phyloP scores from a whole-genome alignment of 1,140 invertebrate species.

The Olivierus martensii region DNA sequence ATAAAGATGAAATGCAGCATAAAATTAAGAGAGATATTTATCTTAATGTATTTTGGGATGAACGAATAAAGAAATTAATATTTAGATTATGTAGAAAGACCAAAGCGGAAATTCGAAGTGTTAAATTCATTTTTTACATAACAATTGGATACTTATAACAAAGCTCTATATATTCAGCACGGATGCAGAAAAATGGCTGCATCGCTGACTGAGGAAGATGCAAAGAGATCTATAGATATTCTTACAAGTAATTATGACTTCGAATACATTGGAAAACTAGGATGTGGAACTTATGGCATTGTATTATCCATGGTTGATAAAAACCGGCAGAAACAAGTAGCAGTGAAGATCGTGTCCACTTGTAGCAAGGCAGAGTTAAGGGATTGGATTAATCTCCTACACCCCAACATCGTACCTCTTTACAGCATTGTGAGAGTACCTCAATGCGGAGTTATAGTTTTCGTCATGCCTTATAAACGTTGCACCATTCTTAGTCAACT shows the following conservation, averaged over 20 bases:
- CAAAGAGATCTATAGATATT: background rate
- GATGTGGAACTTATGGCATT: conserved; percentile 6
- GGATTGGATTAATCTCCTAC: background rate
- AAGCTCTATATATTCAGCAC: too few species aligned
- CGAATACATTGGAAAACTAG: background rate
- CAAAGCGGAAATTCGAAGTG: too few species aligned
- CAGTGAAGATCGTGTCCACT: conserved; percentile 2
- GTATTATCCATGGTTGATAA: conserved; percentile 3
- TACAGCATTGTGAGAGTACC: background rate
- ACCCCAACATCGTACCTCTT: conserved; percentile 4
- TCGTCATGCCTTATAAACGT: conserved; percentile 4
- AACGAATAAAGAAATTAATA: too few species aligned
- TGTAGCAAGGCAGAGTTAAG: background rate
- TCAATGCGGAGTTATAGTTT: background rate
- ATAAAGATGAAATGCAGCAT: too few species aligned
- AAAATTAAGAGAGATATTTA: too few species aligned
- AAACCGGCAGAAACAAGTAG: background rate
- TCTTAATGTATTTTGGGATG: too few species aligned
- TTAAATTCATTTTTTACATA: too few species aligned
- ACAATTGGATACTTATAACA: too few species aligned
- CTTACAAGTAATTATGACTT: conserved; percentile 1
- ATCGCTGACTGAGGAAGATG: too few species aligned
- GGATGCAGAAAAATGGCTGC: too few species aligned
- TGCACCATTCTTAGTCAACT: conserved; percentile 1
- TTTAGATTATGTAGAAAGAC: too few species aligned